These are phyloP conservation scores for Saturnia pavonia DNA, from an alignment of 2,888 invertebrate genomes.

Conservation along the genomic window DNA sequence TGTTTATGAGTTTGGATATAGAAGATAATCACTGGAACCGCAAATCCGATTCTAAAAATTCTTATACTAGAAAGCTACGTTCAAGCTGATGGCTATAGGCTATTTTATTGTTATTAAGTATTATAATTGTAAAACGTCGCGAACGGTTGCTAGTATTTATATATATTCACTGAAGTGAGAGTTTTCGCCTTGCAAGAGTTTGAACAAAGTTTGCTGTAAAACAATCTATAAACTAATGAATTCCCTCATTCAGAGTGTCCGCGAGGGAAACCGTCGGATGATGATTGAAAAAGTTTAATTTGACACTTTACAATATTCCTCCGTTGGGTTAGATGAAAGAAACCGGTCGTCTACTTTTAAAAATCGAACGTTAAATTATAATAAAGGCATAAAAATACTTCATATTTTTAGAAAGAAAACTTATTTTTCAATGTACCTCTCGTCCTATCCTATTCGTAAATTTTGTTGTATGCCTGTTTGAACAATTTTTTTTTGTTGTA, in stretches of 20 bases:
- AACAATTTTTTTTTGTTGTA: too few relatives aligned
- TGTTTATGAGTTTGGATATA: too few relatives aligned
- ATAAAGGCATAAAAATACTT: not conserved
- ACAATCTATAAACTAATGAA: slow-evolving; percentile 41
- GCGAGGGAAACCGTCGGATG: slow-evolving; percentile 31
- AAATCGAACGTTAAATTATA: not conserved
- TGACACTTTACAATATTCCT: slow-evolving; percentile 47
- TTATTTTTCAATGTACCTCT: not conserved
- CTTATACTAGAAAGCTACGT: too few relatives aligned
- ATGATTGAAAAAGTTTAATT: slow-evolving; percentile 68
- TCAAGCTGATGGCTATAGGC: too few relatives aligned
- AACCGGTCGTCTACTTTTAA: not conserved
- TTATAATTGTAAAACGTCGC: not conserved
- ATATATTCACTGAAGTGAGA: not conserved
- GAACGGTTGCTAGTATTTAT: not conserved
- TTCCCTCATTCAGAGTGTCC: slow-evolving; percentile 35
- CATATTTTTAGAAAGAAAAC: not conserved
- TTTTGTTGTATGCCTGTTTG: too few relatives aligned
- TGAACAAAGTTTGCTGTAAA: slow-evolving; percentile 3
- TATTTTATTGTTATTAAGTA: too few relatives aligned
- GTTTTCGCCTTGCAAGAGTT: slow-evolving; percentile 6
- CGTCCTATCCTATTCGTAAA: too few relatives aligned
- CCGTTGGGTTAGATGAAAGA: not conserved
- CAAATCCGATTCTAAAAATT: too few relatives aligned
- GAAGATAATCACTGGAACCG: too few relatives aligned